Evolutionary conservation across 2,888 invertebrate species (phyloP), one percentile per base, ranked within the genome.

Genomic region (Nemapogon koenigi): DNA sequence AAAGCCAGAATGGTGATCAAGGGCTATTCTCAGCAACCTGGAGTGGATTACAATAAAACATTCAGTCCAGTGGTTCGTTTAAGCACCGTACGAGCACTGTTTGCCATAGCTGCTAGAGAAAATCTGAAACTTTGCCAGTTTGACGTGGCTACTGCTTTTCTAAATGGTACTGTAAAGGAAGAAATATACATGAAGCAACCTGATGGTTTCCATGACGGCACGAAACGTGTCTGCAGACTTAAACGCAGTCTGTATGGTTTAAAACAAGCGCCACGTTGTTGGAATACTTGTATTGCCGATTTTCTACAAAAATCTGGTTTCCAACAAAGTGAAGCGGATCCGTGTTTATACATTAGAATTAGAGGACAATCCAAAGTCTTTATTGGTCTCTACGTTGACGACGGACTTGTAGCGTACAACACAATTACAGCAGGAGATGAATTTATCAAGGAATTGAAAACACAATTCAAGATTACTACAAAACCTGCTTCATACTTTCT

Each of bases 211-310:
- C 8, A 27, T 17, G 38, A 40, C 19, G 41, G 41, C n/a, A 28
- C 38, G 4, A 14, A 16, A 11, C 10, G 33, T 13, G 40, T 43
- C 3, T 45, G 41, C 16, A 31, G 37, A 8, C 14, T 44, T 16
- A 41, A 43, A 13, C n/a, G 2, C 32, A 38, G 38, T 32, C 25
- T 38, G 7, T 38, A 38, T 11, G 38, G 38, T 4, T 18, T 39
- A 4, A 39, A 8, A 3, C 35, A 1, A 25, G 31, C 14, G 19
- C 28, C 29, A 29, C 35, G 25, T 18, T 38, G 40, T 19, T 43
- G 43, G 43, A 41, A 46, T 19, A 18, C 11, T 2, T 27, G 38
- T 16, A 39, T 43, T 7, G 10, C 8, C 2, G 35, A 42, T 3
- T 39, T 30, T 28, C 16, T 45, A 2, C 22, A 25, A 15, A 10